phyloP scores from a whole-genome alignment of 2,113 vertebrate species.

The Pseudolaguvia tuberculata region DNA sequence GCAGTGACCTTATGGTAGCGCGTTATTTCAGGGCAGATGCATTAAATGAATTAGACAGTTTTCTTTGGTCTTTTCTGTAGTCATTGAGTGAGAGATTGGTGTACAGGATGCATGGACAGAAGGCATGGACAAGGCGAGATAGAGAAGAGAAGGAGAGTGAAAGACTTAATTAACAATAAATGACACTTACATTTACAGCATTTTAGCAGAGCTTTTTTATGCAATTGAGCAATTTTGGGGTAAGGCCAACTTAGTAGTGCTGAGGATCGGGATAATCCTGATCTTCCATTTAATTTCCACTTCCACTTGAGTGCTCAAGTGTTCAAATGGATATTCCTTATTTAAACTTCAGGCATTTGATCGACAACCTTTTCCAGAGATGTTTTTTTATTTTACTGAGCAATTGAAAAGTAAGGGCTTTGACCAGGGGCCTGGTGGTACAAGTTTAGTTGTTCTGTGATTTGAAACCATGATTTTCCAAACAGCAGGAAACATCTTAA shows the following conservation, averaged over 20 bases:
- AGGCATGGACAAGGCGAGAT: neutral
- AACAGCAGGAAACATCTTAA: too few relatives aligned
- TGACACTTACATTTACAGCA: too few relatives aligned
- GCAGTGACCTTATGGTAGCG: neutral
- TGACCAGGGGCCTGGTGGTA: too few relatives aligned
- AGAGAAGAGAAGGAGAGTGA: neutral
- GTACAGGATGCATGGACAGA: neutral
- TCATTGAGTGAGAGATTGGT: neutral
- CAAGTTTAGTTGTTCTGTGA: too few relatives aligned
- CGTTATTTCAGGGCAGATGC: neutral
- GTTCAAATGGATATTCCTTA: neutral
- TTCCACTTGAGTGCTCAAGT: neutral
- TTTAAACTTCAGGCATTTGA: neutral
- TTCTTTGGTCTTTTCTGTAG: neutral
- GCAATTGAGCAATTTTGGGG: too few relatives aligned
- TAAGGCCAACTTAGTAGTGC: too few relatives aligned
- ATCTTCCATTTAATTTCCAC: too few relatives aligned
- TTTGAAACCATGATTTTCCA: too few relatives aligned
- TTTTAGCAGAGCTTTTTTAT: neutral
- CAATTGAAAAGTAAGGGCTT: too few relatives aligned
- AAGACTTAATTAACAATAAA: neutral
- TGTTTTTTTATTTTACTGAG: too few relatives aligned
- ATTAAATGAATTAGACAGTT: neutral
- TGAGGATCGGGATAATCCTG: too few relatives aligned
- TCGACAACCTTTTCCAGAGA: too few relatives aligned